Conservation (phyloP, 1,140 invertebrate species). For the Yoshiicerus persimilis region DNA sequence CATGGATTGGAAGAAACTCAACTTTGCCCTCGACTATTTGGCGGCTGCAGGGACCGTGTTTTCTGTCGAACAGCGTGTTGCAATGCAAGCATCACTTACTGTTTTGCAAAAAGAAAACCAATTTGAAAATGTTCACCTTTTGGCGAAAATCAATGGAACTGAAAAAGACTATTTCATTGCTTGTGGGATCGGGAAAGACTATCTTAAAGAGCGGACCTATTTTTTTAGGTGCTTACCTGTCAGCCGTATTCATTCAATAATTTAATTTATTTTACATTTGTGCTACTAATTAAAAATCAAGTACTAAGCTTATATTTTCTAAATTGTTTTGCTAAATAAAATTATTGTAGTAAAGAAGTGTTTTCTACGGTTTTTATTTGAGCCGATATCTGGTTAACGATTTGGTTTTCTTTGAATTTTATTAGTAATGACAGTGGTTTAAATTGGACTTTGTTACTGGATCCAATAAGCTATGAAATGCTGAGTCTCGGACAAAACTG, state of each 20-base stretch:
- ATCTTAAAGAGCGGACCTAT: constrained; percentile 64
- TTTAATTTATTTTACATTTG: too few species aligned
- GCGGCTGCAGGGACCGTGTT: constrained; percentile 63
- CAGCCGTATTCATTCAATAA: neutral
- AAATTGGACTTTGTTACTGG: constrained; percentile 42
- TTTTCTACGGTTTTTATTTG: neutral
- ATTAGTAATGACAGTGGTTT: constrained; percentile 47
- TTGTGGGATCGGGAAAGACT: constrained; percentile 70
- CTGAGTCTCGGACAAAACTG: constrained; percentile 32
- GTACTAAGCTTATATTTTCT: too few species aligned
- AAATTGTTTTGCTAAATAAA: too few species aligned
- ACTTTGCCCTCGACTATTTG: constrained; percentile 53
- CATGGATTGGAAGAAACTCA: constrained; percentile 45
- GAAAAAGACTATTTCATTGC: constrained; percentile 72
- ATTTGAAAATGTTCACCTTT: constrained; percentile 70
- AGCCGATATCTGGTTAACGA: neutral
- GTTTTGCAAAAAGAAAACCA: constrained; percentile 75
- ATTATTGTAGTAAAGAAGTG: too few species aligned
- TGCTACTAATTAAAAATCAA: too few species aligned
- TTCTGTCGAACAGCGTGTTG: constrained; percentile 64
- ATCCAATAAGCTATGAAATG: neutral
- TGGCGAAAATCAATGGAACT: constrained; percentile 70
- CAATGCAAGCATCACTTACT: constrained; percentile 69
- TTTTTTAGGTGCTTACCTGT: constrained; percentile 59
- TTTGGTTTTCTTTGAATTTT: neutral